These are phyloP conservation scores for Ectemnius continuus DNA, from an alignment of 2,888 invertebrate species.

Conservation along the genomic window DNA sequence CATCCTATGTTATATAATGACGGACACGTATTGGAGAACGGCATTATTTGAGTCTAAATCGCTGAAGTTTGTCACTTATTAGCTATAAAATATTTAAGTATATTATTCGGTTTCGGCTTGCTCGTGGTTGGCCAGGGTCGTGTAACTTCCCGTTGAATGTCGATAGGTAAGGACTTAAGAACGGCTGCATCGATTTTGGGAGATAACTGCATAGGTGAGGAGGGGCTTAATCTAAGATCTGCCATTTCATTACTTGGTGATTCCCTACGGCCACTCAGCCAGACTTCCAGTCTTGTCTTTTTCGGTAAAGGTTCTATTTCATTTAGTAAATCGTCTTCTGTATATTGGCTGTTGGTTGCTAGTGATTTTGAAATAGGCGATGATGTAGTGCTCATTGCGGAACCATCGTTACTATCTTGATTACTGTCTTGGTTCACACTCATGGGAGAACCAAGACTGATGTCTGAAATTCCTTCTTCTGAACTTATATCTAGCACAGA, in stretches of 20 bases:
- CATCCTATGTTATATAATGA: conserved; percentile 54
- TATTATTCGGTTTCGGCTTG: conserved; percentile 75
- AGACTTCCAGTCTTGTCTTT: conserved; percentile 81
- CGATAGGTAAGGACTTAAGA: conserved; percentile 85
- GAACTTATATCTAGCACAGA: conserved; percentile 80
- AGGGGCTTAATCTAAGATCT: conserved; percentile 70
- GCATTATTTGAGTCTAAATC: conserved; percentile 50
- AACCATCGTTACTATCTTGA: conserved; percentile 72
- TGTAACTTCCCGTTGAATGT: conserved; percentile 85
- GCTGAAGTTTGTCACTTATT: conserved; percentile 72
- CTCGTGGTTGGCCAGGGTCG: conserved; percentile 72
- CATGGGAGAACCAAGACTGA: conserved; percentile 78
- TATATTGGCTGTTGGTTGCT: conserved; percentile 49
- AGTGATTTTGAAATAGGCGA: conserved; percentile 57
- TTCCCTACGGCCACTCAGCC: conserved; percentile 79
- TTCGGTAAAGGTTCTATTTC: conserved; percentile 89
- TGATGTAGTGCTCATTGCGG: conserved; percentile 52
- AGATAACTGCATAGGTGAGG: conserved; percentile 70
- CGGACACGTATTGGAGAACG: conserved; percentile 50
- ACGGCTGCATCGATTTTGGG: conserved; percentile 81
- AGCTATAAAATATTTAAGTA: conserved; percentile 75
- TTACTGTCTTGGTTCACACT: conserved; percentile 73
- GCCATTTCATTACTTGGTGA: conserved; percentile 76
- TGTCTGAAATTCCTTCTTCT: conserved; percentile 71
- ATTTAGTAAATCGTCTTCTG: conserved; percentile 68